These are phyloP conservation scores for Cremastobaeus sp. DNA, from an alignment of 2,888 invertebrate species.

Conservation along the genomic window DNA sequence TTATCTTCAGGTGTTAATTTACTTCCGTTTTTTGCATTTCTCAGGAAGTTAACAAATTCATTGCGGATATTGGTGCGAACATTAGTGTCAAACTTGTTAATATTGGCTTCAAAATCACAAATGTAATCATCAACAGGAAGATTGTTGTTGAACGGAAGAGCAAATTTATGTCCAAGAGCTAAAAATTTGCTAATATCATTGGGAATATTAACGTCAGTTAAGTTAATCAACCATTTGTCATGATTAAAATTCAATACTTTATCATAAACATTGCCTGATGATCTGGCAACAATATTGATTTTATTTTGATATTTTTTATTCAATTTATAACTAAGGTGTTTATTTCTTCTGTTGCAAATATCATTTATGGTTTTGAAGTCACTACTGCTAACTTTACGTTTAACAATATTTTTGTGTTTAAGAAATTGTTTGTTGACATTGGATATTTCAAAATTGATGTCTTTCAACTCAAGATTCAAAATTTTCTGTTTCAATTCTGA, in stretches of 20 bases:
- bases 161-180: too few species aligned
- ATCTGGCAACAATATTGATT: background rate
- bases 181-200: slow-evolving; percentile 1
- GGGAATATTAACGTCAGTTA: slow-evolving; percentile 2
- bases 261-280: background rate
- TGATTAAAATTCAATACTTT: background rate
- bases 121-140: slow-evolving; percentile 10
- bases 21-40: background rate
- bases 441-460: background rate
- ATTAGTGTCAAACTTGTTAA: background rate
- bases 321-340: background rate
- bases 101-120: slow-evolving; percentile 5
- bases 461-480: background rate
- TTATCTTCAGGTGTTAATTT: background rate
- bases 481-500: background rate
- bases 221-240: background rate
- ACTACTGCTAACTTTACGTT: background rate
- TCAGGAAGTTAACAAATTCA: slow-evolving; percentile 3
- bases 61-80: background rate
- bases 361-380: background rate
- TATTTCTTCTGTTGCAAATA: background rate
- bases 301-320: background rate
- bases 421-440: background rate
- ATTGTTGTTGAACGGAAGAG: slow-evolving; percentile 10
- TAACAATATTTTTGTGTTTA: background rate